Base-by-base conservation (phyloP, 2,113 vertebrate genomes). In the Podarcis raffonei region DNA sequence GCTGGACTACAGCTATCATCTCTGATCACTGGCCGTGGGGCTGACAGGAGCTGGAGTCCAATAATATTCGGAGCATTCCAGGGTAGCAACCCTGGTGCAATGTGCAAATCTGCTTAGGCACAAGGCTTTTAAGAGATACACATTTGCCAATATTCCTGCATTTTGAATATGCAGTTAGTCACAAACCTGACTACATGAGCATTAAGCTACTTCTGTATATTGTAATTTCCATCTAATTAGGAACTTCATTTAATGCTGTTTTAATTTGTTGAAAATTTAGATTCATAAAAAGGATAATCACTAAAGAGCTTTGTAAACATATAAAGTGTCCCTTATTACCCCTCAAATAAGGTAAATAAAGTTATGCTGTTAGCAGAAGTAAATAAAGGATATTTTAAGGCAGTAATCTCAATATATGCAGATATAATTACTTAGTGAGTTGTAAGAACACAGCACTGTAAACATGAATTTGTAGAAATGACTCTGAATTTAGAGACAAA, bases 161-260 rank as follows among this genome's bases (percentile, higher is more conserved):
- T 75, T 74, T 84, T 91, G 66, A 81, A 91, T 37, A 48, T 89
- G 89, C 68, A 68, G 68, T 75, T 62, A 86, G 23, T 82, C 85
- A 48, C 9, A 84, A 84, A 91, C 69, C 27, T 35, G 30, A 48
- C 80, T 39, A 62, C 84, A 94, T 90, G 3, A 18, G 89, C 88
- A 89, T 1, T 68, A 88, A 80, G 83, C 69, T 9, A 32, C 1
- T 0, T 89, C 32, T 90, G 2, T 30, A 83, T 82, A 86, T 57
- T 86, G 92, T 25, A 80, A 81, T 86, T 91, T 79, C 85, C 86
- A 91, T 74, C 65, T 79, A 87, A 30, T 78, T 86, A 74, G 6
- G 20, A 39, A 76, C 86, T 83, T 82, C 13, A 88, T 39, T 3
- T 80, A 32, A 27, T 88, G 89, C 78, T 78, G 16, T 87, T 90